These are phyloP conservation scores for Battus philenor DNA, from an alignment of 1,140 invertebrate species.

Conservation along the genomic window DNA sequence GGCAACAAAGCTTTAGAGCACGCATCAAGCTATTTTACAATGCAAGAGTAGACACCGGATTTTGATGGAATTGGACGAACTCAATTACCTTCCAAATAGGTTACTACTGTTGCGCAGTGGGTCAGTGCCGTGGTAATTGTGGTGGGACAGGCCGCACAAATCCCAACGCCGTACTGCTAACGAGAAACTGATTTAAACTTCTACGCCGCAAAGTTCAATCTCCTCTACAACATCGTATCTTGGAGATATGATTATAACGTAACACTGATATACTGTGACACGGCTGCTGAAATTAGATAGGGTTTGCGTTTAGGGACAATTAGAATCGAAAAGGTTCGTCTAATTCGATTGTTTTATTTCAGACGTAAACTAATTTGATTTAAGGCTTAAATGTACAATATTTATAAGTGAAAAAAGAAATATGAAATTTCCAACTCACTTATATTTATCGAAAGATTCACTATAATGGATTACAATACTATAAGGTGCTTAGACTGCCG, in stretches of 20 bases:
- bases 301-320: background rate
- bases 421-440: no score
- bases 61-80: conserved; percentile 67
- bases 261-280: background rate
- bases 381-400: no score
- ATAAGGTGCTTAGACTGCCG: no score
- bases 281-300: background rate
- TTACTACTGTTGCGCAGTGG: conserved; percentile 37
- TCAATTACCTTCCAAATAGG: conserved; percentile 61
- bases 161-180: conserved; percentile 28
- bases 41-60: conserved; percentile 51
- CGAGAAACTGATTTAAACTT: background rate
- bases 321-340: no score
- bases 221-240: background rate
- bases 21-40: conserved; percentile 41
- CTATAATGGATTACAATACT: no score
- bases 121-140: conserved; percentile 54
- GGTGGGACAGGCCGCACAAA: conserved; percentile 41
- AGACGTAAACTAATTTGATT: no score
- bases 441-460: no score
- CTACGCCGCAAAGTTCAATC: background rate
- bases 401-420: no score
- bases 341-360: no score
- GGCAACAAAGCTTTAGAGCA: background rate
- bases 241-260: conserved; percentile 5